Evolutionary conservation across 2,888 invertebrate genomes (phyloP).

Genomic region (Ectemnius cavifrons): DNA sequence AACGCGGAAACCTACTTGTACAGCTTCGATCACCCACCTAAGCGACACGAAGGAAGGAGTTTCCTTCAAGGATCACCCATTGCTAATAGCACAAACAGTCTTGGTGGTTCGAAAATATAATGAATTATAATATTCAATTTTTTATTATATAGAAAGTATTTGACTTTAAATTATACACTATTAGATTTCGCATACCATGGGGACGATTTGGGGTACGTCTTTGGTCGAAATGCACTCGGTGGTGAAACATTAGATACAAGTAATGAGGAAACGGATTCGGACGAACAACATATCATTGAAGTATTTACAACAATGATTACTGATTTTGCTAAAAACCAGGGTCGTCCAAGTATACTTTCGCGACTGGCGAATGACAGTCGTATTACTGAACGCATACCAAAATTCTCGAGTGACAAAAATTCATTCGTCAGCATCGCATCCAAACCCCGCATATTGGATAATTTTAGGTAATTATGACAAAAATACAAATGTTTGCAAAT

Average conservation of each 20-base stretch:
- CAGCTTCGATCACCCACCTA: conserved; percentile 86
- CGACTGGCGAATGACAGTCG: conserved; percentile 68
- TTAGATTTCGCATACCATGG: conserved; percentile 61
- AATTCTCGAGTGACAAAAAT: conserved; percentile 66
- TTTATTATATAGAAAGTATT: neutral
- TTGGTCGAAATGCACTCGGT: conserved; percentile 60
- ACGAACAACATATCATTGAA: conserved; percentile 83
- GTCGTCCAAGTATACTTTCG: conserved; percentile 69
- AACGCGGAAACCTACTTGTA: conserved; percentile 84
- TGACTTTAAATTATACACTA: neutral
- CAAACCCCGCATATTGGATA: conserved; percentile 76
- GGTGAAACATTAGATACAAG: conserved; percentile 51
- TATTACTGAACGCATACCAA: conserved; percentile 32
- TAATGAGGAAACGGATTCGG: conserved; percentile 74
- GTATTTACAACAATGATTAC: conserved; percentile 84
- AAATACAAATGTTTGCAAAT: neutral
- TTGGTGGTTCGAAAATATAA: conserved; percentile 19
- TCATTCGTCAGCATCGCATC: conserved; percentile 81
- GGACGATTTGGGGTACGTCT: conserved; percentile 68
- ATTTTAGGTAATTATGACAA: conserved; percentile 65
- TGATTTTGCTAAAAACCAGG: conserved; percentile 82
- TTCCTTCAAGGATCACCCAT: conserved; percentile 85
- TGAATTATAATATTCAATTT: conserved; percentile 5
- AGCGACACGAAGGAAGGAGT: conserved; percentile 81
- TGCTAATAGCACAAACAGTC: conserved; percentile 77